Evolutionary conservation across 2,888 invertebrate species (phyloP).

Genomic region (Volucella bombylans): DNA sequence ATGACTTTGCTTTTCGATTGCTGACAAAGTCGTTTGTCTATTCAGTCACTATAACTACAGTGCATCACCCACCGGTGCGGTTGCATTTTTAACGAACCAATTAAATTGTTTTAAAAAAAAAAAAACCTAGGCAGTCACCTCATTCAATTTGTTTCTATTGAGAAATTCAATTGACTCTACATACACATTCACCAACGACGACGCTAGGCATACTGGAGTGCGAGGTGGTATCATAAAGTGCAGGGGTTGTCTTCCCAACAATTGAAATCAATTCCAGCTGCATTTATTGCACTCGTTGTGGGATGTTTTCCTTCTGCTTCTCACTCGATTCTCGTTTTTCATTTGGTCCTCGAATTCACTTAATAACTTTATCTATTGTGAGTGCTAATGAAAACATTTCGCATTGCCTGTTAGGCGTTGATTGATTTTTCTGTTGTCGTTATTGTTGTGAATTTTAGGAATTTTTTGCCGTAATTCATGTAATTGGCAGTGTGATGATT

Average conservation of each 20-base stretch:
- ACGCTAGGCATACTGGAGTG: conserved; percentile 20
- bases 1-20: conserved; percentile 19
- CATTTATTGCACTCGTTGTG: background rate
- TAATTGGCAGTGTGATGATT: conserved; percentile 53
- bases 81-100: conserved; percentile 49
- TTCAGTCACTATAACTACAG: background rate
- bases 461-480: conserved; percentile 31
- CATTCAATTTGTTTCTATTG: conserved; percentile 64
- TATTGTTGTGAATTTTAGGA: conserved; percentile 11
- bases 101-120: conserved; percentile 50
- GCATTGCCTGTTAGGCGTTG: conserved; percentile 47
- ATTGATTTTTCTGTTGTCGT: conserved; percentile 25
- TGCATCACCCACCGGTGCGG: background rate
- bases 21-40: conserved; percentile 40
- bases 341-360: conserved; percentile 8
- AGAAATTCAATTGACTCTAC: conserved; percentile 57
- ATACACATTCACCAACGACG: conserved; percentile 8
- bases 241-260: conserved; percentile 39
- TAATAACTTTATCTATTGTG: conserved; percentile 61
- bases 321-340: conserved; percentile 3
- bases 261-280: conserved; percentile 50
- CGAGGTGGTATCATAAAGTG: conserved; percentile 3
- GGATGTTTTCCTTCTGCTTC: background rate
- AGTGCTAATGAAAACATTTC: conserved; percentile 52
- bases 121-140: conserved; percentile 19